A percentile compares a stretch with the other conserved stretches of the same genome.
Conservation (phyloP, 2,888 invertebrate genomes). For the Lumbricus terrestris region DNA sequence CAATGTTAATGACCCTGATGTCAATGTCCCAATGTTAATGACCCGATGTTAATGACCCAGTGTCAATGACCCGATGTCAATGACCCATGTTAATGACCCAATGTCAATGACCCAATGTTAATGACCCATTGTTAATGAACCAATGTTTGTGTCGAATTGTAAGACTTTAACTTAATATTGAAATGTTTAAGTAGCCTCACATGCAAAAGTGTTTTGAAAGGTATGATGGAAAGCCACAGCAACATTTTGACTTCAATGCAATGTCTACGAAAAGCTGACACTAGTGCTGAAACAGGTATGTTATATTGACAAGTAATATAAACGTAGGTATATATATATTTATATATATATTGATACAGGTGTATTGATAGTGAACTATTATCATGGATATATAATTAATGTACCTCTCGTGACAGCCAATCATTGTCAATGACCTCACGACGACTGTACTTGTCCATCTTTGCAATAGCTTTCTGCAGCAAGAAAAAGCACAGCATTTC, state of each 20-base stretch:
- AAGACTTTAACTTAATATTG: too few relatives aligned
- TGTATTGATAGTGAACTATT: too few relatives aligned
- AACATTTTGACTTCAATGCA: not conserved
- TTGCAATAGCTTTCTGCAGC: conserved; percentile 55
- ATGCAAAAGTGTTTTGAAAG: not conserved
- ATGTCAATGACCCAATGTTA: too few relatives aligned
- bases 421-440: conserved; percentile 58
- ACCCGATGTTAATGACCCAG: not conserved
- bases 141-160: too few relatives aligned
- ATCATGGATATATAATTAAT: not conserved
- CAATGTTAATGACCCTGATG: too few relatives aligned
- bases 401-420: conserved; percentile 56
- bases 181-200: not conserved
- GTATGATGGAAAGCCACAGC: not conserved
- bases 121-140: too few relatives aligned
- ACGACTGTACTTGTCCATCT: conserved; percentile 55
- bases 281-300: not conserved
- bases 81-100: too few relatives aligned
- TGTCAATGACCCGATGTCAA: too few relatives aligned
- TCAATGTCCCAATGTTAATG: too few relatives aligned
- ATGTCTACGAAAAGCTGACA: not conserved
- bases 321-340: not conserved
- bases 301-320: too few relatives aligned
- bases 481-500: not conserved
- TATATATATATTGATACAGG: not conserved